These are phyloP conservation scores for Montifringilla adamsi DNA, from an alignment of 2,113 vertebrate species.

Conservation along the genomic window DNA sequence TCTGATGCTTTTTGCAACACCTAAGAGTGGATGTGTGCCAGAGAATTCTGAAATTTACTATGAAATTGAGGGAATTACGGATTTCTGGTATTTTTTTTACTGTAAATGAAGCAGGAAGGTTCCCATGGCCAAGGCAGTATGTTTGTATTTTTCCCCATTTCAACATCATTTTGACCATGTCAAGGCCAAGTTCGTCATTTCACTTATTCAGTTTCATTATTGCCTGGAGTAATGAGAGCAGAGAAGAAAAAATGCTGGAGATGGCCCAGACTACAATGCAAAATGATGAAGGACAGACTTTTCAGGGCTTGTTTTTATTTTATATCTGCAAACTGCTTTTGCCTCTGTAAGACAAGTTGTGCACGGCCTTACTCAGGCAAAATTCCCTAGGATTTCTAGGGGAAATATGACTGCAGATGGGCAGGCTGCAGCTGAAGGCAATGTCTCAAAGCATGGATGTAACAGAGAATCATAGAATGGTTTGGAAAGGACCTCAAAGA, in stretches of 20 bases:
- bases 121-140: neutral
- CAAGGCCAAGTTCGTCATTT: neutral
- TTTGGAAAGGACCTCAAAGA: neutral
- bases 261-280: neutral
- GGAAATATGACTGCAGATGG: neutral
- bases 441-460: neutral
- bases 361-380: neutral
- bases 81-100: neutral
- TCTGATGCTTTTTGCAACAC: neutral
- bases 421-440: neutral
- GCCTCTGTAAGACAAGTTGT: neutral
- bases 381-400: neutral
- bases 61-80: neutral
- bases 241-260: neutral
- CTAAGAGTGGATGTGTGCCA: neutral
- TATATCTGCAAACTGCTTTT: neutral
- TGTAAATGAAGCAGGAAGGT: neutral
- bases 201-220: neutral
- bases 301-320: neutral
- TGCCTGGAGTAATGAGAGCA: neutral
- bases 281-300: neutral
- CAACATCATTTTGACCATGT: neutral
- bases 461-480: neutral
- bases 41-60: neutral
- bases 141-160: neutral